Conservation (phyloP, 2,113 vertebrate genomes). For the Myanophis thanlyinensis region DNA sequence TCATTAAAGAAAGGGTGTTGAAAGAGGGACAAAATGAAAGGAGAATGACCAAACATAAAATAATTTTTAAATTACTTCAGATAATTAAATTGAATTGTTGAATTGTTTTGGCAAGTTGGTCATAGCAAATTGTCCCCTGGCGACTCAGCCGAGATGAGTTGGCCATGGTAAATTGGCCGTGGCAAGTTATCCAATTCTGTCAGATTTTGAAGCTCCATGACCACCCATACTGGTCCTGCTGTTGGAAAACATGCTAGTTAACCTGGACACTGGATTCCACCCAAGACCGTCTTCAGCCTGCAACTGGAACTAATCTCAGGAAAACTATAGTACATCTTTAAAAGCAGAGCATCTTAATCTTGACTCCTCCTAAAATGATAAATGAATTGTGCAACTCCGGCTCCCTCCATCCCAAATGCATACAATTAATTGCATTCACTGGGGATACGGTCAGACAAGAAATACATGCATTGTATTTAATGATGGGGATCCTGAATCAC, state of each 20-base stretch:
- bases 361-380: background rate
- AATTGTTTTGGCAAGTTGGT: background rate
- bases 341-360: background rate
- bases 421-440: background rate
- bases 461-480: background rate
- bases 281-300: background rate
- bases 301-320: background rate
- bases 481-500: background rate
- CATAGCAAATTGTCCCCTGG: no score
- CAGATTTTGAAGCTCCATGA: background rate
- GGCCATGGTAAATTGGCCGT: no score
- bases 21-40: background rate
- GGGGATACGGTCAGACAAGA: background rate
- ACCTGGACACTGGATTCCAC: background rate
- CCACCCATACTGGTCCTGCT: background rate
- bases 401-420: background rate
- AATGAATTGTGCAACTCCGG: background rate
- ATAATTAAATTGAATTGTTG: background rate
- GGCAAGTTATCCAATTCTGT: background rate
- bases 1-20: background rate
- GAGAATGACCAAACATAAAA: background rate
- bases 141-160: no score
- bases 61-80: background rate
- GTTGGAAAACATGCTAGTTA: background rate
- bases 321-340: background rate